These are phyloP conservation scores for Sula dactylatra DNA, from an alignment of 2,113 vertebrate genomes.

Conservation along the genomic window DNA sequence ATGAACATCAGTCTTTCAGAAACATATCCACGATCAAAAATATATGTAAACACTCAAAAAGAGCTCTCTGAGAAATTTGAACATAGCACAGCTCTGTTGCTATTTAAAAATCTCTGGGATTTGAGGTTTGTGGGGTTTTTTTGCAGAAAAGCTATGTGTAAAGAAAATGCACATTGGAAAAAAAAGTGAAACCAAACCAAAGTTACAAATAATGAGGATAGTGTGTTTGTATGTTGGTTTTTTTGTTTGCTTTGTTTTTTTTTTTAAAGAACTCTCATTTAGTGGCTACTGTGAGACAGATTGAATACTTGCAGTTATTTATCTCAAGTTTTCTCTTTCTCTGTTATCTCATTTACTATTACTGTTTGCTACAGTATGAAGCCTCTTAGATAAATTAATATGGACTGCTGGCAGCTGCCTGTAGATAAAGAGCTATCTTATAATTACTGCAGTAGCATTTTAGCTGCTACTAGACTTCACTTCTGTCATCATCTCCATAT, in stretches of 20 bases:
- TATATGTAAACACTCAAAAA: neutral
- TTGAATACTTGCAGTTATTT: neutral
- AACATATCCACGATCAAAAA: neutral
- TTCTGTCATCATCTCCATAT: neutral
- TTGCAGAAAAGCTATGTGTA: neutral
- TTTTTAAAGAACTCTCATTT: neutral
- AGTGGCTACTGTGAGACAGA: neutral
- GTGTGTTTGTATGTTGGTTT: fast-evolving
- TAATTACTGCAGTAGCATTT: conserved; percentile 33
- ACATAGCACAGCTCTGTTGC: neutral
- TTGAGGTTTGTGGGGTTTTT: neutral
- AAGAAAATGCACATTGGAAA: neutral
- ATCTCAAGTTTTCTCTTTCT: neutral
- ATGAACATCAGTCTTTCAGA: neutral
- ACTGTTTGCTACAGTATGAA: neutral
- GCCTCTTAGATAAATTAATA: neutral
- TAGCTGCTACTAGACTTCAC: conserved; percentile 1
- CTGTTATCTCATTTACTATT: neutral
- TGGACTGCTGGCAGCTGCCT: conserved; percentile 13
- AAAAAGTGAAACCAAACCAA: neutral
- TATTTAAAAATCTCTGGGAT: neutral
- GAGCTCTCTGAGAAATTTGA: neutral
- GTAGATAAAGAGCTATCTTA: conserved; percentile 25
- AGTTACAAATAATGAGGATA: neutral
- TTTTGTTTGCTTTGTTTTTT: too few relatives aligned